Evolutionary conservation across 2,113 vertebrate species (phyloP).

Genomic region (Chaenocephalus aceratus): DNA sequence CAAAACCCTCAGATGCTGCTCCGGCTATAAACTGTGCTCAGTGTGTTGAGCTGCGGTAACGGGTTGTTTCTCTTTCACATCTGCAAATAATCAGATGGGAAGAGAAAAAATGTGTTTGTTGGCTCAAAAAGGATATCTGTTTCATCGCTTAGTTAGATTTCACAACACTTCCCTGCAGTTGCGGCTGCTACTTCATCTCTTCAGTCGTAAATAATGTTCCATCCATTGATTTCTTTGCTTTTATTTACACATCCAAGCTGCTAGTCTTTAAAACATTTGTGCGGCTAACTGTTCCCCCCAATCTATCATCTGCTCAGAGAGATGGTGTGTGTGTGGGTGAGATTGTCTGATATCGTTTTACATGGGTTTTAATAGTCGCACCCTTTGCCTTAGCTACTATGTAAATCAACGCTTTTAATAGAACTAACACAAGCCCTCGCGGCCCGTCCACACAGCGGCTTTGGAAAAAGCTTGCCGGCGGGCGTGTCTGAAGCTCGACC

Average conservation of each 20-base stretch:
- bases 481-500: too few relatives aligned
- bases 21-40: slow-evolving; percentile 49
- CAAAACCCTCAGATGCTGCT: slow-evolving; percentile 35
- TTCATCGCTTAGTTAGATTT: not conserved
- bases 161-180: not conserved
- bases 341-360: slow-evolving; percentile 12
- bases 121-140: not conserved
- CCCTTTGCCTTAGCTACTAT: slow-evolving; percentile 17
- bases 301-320: not conserved
- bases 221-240: not conserved
- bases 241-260: not conserved
- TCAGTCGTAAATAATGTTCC: not conserved
- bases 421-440: not conserved
- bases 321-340: slow-evolving; percentile 17
- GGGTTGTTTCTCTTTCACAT: slow-evolving; percentile 52
- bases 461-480: too few relatives aligned
- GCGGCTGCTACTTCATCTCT: not conserved
- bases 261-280: not conserved
- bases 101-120: not conserved
- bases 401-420: slow-evolving; percentile 47
- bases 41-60: slow-evolving; percentile 39
- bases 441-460: too few relatives aligned
- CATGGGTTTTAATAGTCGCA: slow-evolving; percentile 21
- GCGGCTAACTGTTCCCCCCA: not conserved
- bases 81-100: slow-evolving; percentile 59